Conservation (phyloP, 2,113 vertebrate species). For the Phaethornis superciliosus region DNA sequence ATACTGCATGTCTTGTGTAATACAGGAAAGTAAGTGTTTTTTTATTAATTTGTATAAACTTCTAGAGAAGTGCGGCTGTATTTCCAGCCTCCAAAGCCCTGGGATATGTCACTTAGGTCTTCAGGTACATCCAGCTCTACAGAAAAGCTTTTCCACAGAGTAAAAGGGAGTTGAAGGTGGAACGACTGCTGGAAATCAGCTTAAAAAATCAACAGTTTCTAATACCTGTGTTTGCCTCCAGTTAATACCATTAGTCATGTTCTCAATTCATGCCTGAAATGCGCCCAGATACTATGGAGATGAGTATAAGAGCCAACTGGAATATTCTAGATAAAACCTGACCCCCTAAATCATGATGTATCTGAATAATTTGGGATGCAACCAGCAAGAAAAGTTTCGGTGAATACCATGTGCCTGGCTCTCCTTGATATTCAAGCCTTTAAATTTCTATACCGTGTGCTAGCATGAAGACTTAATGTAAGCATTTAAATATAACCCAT, state of each 20-base stretch:
- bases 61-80: neutral
- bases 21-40: neutral
- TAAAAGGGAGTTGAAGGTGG: neutral
- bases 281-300: slow-evolving; percentile 5
- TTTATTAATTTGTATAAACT: slow-evolving; percentile 36
- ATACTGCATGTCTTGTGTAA: neutral
- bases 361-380: slow-evolving; percentile 1
- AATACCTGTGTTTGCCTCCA: slow-evolving; percentile 40
- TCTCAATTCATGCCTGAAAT: slow-evolving; percentile 2
- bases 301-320: slow-evolving; percentile 13
- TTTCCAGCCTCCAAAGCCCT: slow-evolving; percentile 16
- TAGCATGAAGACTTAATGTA: neutral
- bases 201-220: slow-evolving; percentile 54
- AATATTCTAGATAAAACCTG: slow-evolving; percentile 23
- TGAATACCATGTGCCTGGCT: neutral
- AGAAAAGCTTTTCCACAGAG: slow-evolving; percentile 26
- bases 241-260: slow-evolving; percentile 61
- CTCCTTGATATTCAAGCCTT: neutral
- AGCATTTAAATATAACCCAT: slow-evolving; percentile 21
- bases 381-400: neutral
- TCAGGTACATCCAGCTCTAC: neutral
- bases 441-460: neutral
- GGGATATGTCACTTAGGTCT: slow-evolving; percentile 18
- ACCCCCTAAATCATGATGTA: neutral
- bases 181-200: slow-evolving; percentile 37